Evolutionary conservation across 2,888 invertebrate genomes (phyloP).

Genomic region (Spisula subtruncata): DNA sequence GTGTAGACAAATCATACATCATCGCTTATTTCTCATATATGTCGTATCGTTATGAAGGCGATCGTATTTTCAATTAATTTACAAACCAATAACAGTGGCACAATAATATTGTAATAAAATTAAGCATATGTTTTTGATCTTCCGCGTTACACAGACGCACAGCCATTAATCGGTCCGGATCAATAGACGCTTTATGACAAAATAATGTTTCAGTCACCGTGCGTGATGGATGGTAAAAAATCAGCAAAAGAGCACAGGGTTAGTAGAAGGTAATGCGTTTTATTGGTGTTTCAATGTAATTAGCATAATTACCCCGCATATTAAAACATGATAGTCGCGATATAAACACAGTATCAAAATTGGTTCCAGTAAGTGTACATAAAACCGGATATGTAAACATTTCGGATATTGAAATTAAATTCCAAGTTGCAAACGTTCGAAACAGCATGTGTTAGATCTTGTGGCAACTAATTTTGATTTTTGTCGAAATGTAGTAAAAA

Average conservation of each 20-base stretch:
- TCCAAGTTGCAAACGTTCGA: not conserved
- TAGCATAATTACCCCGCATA: not conserved
- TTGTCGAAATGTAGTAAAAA: not conserved
- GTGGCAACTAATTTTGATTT: too few species aligned
- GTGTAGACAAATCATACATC: not conserved
- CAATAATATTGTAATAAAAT: constrained; percentile 25
- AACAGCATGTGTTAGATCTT: not conserved
- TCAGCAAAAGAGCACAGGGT: not conserved
- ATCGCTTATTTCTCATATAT: not conserved
- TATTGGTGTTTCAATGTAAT: not conserved
- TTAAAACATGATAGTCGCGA: not conserved
- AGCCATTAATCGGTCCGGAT: constrained; percentile 45
- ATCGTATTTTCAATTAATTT: constrained; percentile 26
- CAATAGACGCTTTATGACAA: constrained; percentile 54
- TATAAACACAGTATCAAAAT: not conserved
- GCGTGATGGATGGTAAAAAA: constrained; percentile 39
- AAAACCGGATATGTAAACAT: not conserved
- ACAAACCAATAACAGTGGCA: not conserved
- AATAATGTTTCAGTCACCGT: constrained; percentile 42
- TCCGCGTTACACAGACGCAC: constrained; percentile 20
- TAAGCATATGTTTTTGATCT: constrained; percentile 37
- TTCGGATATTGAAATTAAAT: not conserved
- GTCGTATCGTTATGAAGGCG: not conserved
- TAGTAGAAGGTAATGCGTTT: not conserved
- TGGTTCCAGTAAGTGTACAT: not conserved